Percentiles rank a stretch among this genome's conserved stretches.
These are phyloP conservation scores for Trichogramma dendrolimi DNA, from an alignment of 2,888 invertebrate genomes.

Conservation along the genomic window DNA sequence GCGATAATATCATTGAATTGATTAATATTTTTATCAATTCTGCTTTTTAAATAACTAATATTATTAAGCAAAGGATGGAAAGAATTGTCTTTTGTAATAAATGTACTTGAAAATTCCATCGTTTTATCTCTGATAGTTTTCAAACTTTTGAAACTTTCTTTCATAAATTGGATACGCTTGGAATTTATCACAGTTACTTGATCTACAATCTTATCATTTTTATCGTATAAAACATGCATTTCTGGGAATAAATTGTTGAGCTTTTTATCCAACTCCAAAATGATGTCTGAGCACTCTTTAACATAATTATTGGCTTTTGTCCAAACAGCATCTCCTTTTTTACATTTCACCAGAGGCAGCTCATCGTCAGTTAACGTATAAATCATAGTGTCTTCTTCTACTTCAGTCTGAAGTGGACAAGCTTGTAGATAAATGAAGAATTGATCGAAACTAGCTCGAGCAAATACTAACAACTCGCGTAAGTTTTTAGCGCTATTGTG, in stretches of 20 bases:
- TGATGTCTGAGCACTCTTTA: slow-evolving; percentile 30
- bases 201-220: slow-evolving; percentile 16
- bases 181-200: slow-evolving; percentile 32
- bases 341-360: slow-evolving; percentile 37
- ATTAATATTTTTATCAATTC: slow-evolving; percentile 9
- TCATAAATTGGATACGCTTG: slow-evolving; percentile 36
- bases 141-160: slow-evolving; percentile 31
- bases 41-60: slow-evolving; percentile 38
- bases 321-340: slow-evolving; percentile 39
- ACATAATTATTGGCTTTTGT: slow-evolving; percentile 34
- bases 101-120: slow-evolving; percentile 29
- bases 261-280: slow-evolving; percentile 31
- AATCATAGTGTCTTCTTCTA: slow-evolving; percentile 33
- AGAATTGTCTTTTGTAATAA: slow-evolving; percentile 25
- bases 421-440: slow-evolving; percentile 64
- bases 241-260: slow-evolving; percentile 28
- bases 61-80: slow-evolving; percentile 42
- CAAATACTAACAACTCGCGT: slow-evolving; percentile 55
- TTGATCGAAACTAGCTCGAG: slow-evolving; percentile 63
- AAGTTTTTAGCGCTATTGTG: slow-evolving; percentile 51
- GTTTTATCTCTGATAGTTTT: slow-evolving; percentile 28
- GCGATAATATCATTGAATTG: slow-evolving; percentile 17
- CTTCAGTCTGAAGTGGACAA: slow-evolving; percentile 53
- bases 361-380: slow-evolving; percentile 35
- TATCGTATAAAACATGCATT: slow-evolving; percentile 9